Conservation (phyloP, 2,113 vertebrate genomes). For the Poeciliopsis prolifica region DNA sequence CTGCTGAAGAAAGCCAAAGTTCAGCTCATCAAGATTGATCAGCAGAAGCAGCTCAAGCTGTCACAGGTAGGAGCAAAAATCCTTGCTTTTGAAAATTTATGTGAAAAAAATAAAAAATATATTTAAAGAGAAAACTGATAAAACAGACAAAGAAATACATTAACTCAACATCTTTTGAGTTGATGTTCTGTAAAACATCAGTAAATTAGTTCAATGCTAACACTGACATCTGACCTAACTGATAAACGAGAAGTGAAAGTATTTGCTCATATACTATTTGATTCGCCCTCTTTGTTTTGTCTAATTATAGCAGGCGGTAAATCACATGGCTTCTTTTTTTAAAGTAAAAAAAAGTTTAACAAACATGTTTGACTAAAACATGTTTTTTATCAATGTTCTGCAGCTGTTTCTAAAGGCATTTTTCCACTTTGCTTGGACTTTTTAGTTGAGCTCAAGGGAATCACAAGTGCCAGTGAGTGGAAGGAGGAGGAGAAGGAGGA, state of each 20-base stretch:
- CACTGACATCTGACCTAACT: background rate
- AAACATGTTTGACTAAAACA: too few species aligned
- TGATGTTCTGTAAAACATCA: background rate
- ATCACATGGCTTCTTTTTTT: background rate
- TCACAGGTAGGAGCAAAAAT: slow-evolving; percentile 69
- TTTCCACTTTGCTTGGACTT: slow-evolving; percentile 25
- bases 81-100: background rate
- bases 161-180: background rate
- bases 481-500: slow-evolving; percentile 76
- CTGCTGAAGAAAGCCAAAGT: slow-evolving; percentile 91
- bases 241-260: background rate
- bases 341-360: background rate
- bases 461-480: slow-evolving; percentile 45
- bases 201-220: background rate
- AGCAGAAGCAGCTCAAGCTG: slow-evolving; percentile 86
- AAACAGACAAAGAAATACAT: background rate
- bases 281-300: background rate
- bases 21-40: slow-evolving; percentile 92
- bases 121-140: background rate
- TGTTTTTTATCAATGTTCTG: too few species aligned
- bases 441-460: slow-evolving; percentile 55
- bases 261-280: background rate
- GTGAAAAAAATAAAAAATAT: background rate
- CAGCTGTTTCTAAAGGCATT: background rate
- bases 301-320: background rate